A percentile compares a stretch with the other conserved stretches of the same genome.
phyloP scores from a whole-genome alignment of 2,797 vertebrate species.

The Gastrophryne carolinensis region DNA sequence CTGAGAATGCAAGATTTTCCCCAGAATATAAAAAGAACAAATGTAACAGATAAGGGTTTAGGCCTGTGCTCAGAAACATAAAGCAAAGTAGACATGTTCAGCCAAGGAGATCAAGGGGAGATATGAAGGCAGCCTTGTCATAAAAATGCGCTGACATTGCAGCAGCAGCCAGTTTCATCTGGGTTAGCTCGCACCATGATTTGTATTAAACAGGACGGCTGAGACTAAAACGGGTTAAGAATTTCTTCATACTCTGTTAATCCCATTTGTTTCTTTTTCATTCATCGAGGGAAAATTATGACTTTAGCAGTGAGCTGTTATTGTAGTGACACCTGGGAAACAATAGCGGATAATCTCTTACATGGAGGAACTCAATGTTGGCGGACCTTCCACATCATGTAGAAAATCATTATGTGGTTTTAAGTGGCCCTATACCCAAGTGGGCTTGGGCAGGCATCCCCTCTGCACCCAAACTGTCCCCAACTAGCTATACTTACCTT shows the following conservation, averaged over 20 bases:
- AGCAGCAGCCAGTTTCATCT: conserved; percentile 23
- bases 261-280: conserved; percentile 21
- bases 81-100: conserved; percentile 47
- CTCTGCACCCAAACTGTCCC: no score
- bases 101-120: conserved; percentile 45
- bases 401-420: conserved; percentile 8
- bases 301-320: conserved; percentile 7
- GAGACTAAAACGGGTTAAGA: conserved; percentile 45
- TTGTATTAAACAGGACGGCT: conserved; percentile 33
- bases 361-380: conserved; percentile 16
- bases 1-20: conserved; percentile 34
- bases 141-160: conserved; percentile 34
- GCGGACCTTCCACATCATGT: conserved; percentile 1
- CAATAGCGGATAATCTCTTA: conserved; percentile 24
- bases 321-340: conserved; percentile 19
- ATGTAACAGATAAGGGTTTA: conserved; percentile 30
- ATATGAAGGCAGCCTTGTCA: conserved; percentile 38
- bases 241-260: conserved; percentile 39
- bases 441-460: no score
- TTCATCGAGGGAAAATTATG: conserved; percentile 13
- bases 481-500: no score
- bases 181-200: conserved; percentile 3
- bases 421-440: no score
- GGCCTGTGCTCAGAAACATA: conserved; percentile 14
- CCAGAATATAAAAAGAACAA: conserved; percentile 25